Percentiles rank a stretch among this genome's conserved stretches.
Evolutionary conservation across 92 coral and sea anemone genomes (phyloP).

Genomic region (Blastomussa wellsi): DNA sequence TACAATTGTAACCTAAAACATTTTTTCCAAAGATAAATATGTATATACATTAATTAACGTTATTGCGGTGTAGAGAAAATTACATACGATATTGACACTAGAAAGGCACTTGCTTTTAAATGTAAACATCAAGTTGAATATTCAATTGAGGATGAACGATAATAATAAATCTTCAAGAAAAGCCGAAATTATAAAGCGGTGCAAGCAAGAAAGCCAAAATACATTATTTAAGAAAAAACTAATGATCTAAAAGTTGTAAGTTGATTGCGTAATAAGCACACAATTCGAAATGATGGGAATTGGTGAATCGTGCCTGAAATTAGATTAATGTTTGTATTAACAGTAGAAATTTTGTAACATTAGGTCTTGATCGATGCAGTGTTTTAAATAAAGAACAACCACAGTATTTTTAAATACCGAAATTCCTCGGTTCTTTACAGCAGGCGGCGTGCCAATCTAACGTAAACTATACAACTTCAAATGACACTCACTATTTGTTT

Average conservation of each 20-base stretch:
- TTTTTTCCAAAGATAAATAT: no score
- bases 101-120: neutral
- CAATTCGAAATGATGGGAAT: neutral
- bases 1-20: neutral
- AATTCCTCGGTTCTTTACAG: neutral
- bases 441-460: conserved; percentile 27
- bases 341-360: no score
- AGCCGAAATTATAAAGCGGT: neutral
- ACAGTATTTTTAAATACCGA: neutral
- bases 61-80: neutral
- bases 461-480: neutral
- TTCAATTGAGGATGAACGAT: neutral
- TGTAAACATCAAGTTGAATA: conserved; percentile 1
- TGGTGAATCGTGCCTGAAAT: neutral
- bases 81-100: neutral
- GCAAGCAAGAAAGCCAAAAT: neutral
- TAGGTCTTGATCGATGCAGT: conserved; percentile 1
- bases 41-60: neutral
- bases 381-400: neutral
- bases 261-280: neutral
- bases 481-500: conserved; percentile 14
- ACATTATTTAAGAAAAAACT: conserved; percentile 3
- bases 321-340: neutral
- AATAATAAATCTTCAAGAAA: neutral
- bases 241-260: neutral